Evolutionary conservation across 1,140 invertebrate species (phyloP), one percentile per base, ranked within the genome.

Genomic region (Drosophila fuyamai): DNA sequence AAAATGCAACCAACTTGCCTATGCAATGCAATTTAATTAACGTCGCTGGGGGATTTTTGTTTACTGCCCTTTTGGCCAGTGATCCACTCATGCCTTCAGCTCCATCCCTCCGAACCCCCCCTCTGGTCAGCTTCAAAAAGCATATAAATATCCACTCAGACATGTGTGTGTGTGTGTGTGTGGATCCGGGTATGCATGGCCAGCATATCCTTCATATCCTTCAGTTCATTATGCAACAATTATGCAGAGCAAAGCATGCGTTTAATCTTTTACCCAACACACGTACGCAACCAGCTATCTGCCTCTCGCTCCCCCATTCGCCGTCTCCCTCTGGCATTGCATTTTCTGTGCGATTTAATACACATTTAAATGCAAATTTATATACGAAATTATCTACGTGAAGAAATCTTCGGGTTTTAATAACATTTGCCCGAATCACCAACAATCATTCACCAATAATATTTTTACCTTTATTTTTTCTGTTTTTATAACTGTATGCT

Each of bases 181-280:
- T 16, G 48, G 48, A 51, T 32, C 48, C 48, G 36, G 29, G 46
- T 53, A 38, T 66, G 74, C 43, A 23, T 73, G 67, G 67, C 48
- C 80, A 74, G 74, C 77, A 90, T 75, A 90, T 89, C 81, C 80
- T 89, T 88, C 79, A 88, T 89, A 89, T 88, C 84, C 81, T 90
- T 81, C 85, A 89, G 85, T 89, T 89, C 84, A 89, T 89, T 89
- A 89, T 84, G 85, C 84, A 89, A 89, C 84, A 89, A 89, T 89
- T 89, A 89, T 89, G 84, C 84, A 78, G 60, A 89, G 85, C 84
- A 89, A 89, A 89, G 85, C 84, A 90, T 84, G 85, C 85, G 81
- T 89, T 90, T 89, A 89, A 89, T 89, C 84, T 84, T 89, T 85
- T 81, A 78, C 61, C 83, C 70, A 81, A 82, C 68, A 75, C 72